These are phyloP conservation scores for Odocoileus hemionus DNA, from an alignment of 2,113 vertebrate species.

Conservation along the genomic window DNA sequence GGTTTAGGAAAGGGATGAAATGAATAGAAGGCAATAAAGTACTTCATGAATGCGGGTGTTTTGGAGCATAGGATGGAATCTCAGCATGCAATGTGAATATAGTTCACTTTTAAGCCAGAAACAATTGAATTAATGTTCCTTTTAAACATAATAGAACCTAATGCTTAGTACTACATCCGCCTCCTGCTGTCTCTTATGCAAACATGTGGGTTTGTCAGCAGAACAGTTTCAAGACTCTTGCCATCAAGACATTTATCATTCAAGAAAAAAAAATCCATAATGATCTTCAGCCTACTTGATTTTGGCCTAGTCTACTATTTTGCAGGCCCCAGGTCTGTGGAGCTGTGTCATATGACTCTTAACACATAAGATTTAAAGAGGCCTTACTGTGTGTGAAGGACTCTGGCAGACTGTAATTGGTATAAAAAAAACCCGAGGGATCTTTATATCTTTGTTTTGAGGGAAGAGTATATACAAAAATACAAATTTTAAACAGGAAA, in stretches of 20 bases:
- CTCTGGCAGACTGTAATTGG: background rate
- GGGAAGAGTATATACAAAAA: background rate
- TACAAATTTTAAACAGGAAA: background rate
- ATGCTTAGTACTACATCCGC: background rate
- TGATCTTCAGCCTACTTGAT: background rate
- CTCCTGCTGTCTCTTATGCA: background rate
- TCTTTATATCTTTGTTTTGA: background rate
- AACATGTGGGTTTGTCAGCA: background rate
- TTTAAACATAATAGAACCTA: constrained; percentile 31
- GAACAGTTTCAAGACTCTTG: background rate
- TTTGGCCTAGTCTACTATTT: background rate
- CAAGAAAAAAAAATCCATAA: background rate
- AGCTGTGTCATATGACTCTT: background rate
- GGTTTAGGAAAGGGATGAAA: background rate
- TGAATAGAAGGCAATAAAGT: constrained; percentile 44
- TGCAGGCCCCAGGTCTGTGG: background rate
- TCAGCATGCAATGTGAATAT: background rate
- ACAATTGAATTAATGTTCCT: constrained; percentile 25
- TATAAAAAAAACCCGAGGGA: background rate
- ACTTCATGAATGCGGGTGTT: constrained; percentile 41
- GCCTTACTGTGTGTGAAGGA: background rate
- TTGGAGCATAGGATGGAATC: background rate
- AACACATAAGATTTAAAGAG: background rate
- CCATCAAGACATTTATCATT: background rate
- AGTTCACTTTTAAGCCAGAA: constrained; percentile 56